Conservation (phyloP, 2,113 vertebrate genomes). For the human (Homo sapiens) region DNA sequence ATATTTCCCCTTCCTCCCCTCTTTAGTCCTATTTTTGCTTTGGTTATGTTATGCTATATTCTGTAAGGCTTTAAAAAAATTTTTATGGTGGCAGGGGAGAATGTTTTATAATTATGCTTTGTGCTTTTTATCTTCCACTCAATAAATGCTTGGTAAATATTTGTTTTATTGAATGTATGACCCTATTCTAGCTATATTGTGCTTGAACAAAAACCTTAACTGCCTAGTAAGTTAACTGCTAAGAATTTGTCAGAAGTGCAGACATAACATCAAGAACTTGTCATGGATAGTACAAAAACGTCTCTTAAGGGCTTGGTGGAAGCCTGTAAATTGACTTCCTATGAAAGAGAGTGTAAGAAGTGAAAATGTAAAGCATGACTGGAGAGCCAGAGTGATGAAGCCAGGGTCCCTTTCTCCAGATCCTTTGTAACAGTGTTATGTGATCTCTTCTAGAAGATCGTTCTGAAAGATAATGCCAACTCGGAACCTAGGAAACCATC, state of each 20-base stretch:
- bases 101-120: neutral
- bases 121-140: neutral
- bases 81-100: neutral
- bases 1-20: neutral
- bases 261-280: too few relatives aligned
- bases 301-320: neutral
- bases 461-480: neutral
- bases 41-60: neutral
- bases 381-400: neutral
- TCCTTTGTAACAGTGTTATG: neutral
- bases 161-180: neutral
- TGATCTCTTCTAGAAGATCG: neutral
- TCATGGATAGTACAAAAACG: too few relatives aligned
- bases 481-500: neutral
- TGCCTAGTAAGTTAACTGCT: too few relatives aligned
- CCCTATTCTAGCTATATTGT: neutral
- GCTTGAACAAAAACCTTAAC: too few relatives aligned
- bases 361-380: neutral
- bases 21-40: neutral
- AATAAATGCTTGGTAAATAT: neutral
- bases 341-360: neutral
- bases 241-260: too few relatives aligned
- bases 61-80: neutral
- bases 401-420: neutral
- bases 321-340: slow-evolving; percentile 3